Percentiles rank a stretch among this genome's conserved stretches.
These are phyloP conservation scores for Petroica traversi DNA, from an alignment of 2,113 vertebrate genomes.

Conservation along the genomic window DNA sequence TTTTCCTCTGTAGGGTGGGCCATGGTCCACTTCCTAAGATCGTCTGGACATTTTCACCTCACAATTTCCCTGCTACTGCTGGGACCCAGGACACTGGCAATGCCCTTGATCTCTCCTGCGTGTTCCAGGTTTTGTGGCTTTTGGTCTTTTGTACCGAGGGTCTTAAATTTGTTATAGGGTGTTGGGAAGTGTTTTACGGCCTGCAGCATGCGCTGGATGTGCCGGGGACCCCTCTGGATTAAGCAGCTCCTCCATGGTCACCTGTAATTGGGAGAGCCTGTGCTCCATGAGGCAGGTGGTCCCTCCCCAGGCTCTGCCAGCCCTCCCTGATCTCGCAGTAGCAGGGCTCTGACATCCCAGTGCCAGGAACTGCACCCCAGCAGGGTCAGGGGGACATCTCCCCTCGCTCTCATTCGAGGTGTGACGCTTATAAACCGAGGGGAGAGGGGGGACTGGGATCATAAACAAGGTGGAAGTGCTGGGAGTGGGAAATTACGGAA, in stretches of 20 bases:
- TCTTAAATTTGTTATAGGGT: conserved; percentile 70
- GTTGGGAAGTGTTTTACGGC: conserved; percentile 65
- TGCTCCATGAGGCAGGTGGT: not conserved
- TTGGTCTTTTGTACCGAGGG: conserved; percentile 51
- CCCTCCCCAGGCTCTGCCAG: not conserved
- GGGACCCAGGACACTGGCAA: conserved; percentile 54
- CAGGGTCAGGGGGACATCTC: not conserved
- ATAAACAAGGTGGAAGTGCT: not conserved
- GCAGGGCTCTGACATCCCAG: not conserved
- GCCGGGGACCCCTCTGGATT: conserved; percentile 27
- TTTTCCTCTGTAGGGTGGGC: conserved; percentile 61
- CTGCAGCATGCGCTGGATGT: conserved; percentile 23
- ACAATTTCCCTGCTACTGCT: conserved; percentile 64
- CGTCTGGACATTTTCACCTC: conserved; percentile 68
- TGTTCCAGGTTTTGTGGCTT: conserved; percentile 34
- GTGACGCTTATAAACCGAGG: not conserved
- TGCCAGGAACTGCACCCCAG: not conserved
- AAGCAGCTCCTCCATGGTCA: conserved; percentile 23
- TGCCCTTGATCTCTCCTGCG: conserved; percentile 60
- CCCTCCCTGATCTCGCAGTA: not conserved
- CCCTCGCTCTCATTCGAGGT: not conserved
- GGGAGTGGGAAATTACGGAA: not conserved
- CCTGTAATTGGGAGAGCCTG: conserved; percentile 20
- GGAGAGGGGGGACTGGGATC: not conserved
- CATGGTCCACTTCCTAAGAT: conserved; percentile 60